Evolutionary conservation across 2,888 invertebrate genomes (phyloP), one percentile per base, ranked within the genome.

Genomic region (Chesias legatella): DNA sequence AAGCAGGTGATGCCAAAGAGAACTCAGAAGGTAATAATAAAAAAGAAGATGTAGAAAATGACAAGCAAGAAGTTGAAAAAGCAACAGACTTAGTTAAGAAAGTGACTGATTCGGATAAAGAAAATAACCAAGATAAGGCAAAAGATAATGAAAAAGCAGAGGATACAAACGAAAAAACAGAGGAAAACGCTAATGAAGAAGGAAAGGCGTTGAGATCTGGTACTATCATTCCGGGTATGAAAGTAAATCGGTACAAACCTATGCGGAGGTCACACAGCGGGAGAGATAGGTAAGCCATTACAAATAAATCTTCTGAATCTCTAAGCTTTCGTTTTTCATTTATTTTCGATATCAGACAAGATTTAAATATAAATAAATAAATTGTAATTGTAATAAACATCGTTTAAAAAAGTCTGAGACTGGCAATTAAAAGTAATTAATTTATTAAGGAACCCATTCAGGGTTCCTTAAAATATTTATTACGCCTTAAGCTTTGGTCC

Each of bases 281-380:
- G 13, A 31, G 31, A 8, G 20, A 35, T 45, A 45, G 45, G 45
- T 45, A 45, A 45, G 45, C 29, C 29, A 29, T 32, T 22, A 30
- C n/a, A 29, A 41, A 45, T 45, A 40, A 45, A 45, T 26, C 17
- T 33, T 9, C 23, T 5, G 32, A 3, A n/a, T n/a, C 4, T 32
- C 6, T 40, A 17, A 29, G 1, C 20, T 33, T 30, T 25, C 7
- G n/a, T 22, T 22, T 22, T 22, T 22, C 22, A 6, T 22, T 22
- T 6, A 6, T 22, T 22, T 17, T 17, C 2, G 3, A 5, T 17
- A 17, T n/a, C n/a, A n/a, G n/a, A n/a, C n/a, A n/a, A n/a, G n/a
- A n/a, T n/a, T n/a, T n/a, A n/a, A n/a, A n/a, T n/a, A n/a, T n/a
- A n/a, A n/a, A n/a, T n/a, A n/a, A n/a, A n/a, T n/a, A n/a, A n/a